A percentile compares a stretch with the other conserved stretches of the same genome.
phyloP scores from a whole-genome alignment of 35 echinoderm and acorn worm species.

The Apostichopus japonicus region DNA sequence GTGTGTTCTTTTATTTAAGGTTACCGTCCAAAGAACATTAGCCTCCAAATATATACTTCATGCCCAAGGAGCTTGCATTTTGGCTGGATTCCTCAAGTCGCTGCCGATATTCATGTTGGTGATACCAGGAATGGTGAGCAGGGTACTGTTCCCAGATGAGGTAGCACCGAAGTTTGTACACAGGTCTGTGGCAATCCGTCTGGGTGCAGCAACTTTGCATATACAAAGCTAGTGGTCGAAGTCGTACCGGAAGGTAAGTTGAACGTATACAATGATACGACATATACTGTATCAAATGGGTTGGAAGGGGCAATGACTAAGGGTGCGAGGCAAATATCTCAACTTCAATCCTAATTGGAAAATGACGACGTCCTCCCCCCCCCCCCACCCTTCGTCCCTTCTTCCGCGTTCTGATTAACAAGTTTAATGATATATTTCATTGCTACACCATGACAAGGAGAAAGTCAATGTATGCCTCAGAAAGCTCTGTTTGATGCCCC shows the following conservation, averaged over 20 bases:
- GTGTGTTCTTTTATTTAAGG: conserved; percentile 53
- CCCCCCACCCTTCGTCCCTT: too few species aligned
- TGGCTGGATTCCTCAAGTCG: conserved; percentile 76
- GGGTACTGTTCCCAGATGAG: conserved; percentile 71
- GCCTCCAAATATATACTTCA: conserved; percentile 75
- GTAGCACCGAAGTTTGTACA: conserved; percentile 68
- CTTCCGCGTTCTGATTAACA: too few species aligned
- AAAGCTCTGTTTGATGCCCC: too few species aligned
- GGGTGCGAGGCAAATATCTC: too few species aligned
- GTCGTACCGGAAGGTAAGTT: conserved; percentile 78
- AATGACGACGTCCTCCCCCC: too few species aligned
- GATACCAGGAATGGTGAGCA: conserved; percentile 81
- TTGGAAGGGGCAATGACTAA: too few species aligned
- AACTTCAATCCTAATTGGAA: too few species aligned
- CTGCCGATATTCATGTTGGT: conserved; percentile 87
- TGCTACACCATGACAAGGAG: too few species aligned
- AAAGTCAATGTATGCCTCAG: too few species aligned
- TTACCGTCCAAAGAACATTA: conserved; percentile 82
- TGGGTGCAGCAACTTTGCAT: conserved; percentile 84
- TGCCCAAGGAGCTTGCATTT: conserved; percentile 81
- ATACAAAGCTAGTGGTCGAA: conserved; percentile 74
- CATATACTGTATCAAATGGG: too few species aligned
- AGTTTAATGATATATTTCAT: too few species aligned
- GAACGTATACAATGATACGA: not conserved
- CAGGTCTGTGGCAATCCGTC: conserved; percentile 62